Percentiles rank a stretch among this genome's conserved stretches.
These are phyloP conservation scores for Pangasius krempfi DNA, from an alignment of 2,797 vertebrate genomes.

Conservation along the genomic window DNA sequence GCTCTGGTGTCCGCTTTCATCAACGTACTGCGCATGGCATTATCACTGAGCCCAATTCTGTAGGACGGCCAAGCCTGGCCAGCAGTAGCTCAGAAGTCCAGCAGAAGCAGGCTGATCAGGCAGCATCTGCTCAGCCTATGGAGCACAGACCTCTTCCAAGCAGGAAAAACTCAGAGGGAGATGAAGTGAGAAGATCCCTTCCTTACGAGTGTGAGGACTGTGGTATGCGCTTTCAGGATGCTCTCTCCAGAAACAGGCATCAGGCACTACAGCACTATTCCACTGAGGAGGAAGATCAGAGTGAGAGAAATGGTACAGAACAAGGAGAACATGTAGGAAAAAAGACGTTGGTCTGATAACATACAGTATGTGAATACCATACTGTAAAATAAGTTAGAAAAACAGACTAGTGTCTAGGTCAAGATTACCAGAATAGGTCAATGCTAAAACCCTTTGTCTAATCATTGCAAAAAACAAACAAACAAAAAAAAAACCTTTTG, in stretches of 20 bases:
- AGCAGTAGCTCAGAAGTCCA: conserved; percentile 12
- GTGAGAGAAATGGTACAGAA: conserved; percentile 39
- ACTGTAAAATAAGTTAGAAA: background rate
- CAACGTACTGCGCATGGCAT: conserved; percentile 76
- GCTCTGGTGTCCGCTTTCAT: conserved; percentile 79
- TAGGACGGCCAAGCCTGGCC: conserved; percentile 56
- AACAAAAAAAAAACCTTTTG: background rate
- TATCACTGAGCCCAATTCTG: conserved; percentile 60
- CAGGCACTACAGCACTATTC: conserved; percentile 75
- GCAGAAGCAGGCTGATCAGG: conserved; percentile 23
- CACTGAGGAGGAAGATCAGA: conserved; percentile 59
- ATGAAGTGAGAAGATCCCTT: conserved; percentile 48
- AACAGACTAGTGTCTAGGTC: background rate
- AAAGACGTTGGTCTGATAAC: background rate
- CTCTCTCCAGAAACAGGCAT: conserved; percentile 77
- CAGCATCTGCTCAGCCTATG: conserved; percentile 8
- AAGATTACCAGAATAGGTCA: background rate
- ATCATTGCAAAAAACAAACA: background rate
- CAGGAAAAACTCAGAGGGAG: conserved; percentile 24
- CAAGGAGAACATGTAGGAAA: conserved; percentile 34
- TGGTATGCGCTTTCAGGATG: conserved; percentile 76
- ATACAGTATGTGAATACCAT: background rate
- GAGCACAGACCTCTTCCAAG: conserved; percentile 5
- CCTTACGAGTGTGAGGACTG: conserved; percentile 78
- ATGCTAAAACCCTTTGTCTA: background rate